Evolutionary conservation across 2,797 vertebrate species (phyloP).

Genomic region (Hyperoplus lanceolatus): DNA sequence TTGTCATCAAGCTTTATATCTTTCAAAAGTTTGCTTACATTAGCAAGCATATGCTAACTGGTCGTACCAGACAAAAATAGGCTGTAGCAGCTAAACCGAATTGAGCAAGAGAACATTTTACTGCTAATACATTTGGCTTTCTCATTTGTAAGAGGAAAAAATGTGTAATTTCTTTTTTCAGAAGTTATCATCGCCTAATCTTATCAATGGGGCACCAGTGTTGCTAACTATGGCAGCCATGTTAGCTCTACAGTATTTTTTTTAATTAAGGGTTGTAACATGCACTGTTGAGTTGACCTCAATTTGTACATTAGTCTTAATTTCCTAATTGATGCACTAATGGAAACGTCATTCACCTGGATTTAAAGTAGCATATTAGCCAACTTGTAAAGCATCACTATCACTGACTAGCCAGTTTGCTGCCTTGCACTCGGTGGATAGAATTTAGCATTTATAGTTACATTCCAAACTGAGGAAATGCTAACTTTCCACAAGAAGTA

Average conservation of each 20-base stretch:
- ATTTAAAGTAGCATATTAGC: not conserved
- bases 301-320: not conserved
- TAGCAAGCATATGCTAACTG: slow-evolving; percentile 6
- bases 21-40: not conserved
- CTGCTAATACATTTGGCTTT: not conserved
- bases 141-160: not conserved
- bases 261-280: not conserved
- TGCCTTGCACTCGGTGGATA: not conserved
- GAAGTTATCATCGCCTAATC: no score
- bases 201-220: not conserved
- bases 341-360: not conserved
- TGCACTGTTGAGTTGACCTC: not conserved
- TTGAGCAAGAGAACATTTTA: not conserved
- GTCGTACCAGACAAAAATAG: not conserved
- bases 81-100: not conserved
- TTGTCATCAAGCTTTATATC: not conserved
- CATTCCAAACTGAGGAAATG: not conserved
- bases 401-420: not conserved
- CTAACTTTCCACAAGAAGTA: not conserved
- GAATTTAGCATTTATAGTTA: not conserved
- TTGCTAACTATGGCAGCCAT: not conserved
- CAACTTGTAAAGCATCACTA: not conserved
- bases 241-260: not conserved
- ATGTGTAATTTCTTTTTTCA: not conserved
- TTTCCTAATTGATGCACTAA: not conserved